phyloP scores from a whole-genome alignment of 2,797 vertebrate genomes.

The Hirundo rustica region DNA sequence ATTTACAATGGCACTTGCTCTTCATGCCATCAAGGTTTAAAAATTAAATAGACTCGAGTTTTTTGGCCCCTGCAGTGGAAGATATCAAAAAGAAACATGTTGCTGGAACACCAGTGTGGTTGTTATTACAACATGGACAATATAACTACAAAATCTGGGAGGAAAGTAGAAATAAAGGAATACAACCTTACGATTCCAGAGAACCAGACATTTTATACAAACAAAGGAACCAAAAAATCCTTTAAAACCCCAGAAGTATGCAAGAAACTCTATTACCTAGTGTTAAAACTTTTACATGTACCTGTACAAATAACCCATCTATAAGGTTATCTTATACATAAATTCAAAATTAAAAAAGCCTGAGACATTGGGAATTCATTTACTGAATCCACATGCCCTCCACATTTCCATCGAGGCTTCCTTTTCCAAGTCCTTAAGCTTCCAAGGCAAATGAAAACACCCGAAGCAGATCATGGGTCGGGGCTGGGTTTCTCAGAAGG shows the following conservation, averaged over 20 bases:
- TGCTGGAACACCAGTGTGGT: not conserved
- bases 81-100: fast-evolving
- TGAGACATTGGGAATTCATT: not conserved
- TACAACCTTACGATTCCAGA: not conserved
- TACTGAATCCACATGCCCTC: not conserved
- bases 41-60: not conserved
- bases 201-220: not conserved
- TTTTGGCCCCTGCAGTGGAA: not conserved
- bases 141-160: not conserved
- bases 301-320: not conserved
- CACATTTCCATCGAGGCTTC: not conserved
- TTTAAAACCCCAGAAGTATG: not conserved
- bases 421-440: not conserved
- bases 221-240: not conserved
- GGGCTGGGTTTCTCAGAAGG: not conserved
- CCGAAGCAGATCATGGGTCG: not conserved
- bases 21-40: not conserved
- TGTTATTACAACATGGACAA: not conserved
- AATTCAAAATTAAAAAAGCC: not conserved
- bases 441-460: not conserved
- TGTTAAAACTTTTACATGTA: not conserved
- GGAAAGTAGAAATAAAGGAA: not conserved
- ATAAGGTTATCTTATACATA: not conserved
- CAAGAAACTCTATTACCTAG: not conserved
- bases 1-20: not conserved